Percentiles rank a stretch among this genome's conserved stretches.
These are phyloP conservation scores for Lamproptera curius DNA, from an alignment of 2,888 invertebrate genomes.

Conservation along the genomic window DNA sequence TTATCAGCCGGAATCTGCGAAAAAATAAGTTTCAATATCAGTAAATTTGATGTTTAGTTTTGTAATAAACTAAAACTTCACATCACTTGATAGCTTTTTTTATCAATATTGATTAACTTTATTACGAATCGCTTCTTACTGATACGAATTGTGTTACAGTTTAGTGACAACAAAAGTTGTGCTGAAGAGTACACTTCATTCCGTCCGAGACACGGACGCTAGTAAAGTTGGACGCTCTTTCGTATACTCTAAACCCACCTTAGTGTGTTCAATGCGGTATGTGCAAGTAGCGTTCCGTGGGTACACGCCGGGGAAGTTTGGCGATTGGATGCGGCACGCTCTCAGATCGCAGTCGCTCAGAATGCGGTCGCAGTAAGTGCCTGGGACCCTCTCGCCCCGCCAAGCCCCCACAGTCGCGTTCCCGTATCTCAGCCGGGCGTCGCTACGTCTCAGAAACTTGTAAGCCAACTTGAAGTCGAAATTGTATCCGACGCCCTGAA, in stretches of 20 bases:
- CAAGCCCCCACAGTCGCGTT: constrained; percentile 85
- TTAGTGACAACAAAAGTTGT: too few relatives aligned
- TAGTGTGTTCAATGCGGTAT: constrained; percentile 83
- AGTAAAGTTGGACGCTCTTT: constrained; percentile 17
- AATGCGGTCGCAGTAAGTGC: constrained; percentile 89
- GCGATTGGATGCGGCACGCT: constrained; percentile 88
- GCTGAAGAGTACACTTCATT: neutral
- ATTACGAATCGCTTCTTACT: too few relatives aligned
- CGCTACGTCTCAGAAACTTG: constrained; percentile 87
- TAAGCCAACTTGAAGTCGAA: constrained; percentile 91
- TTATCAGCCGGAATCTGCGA: constrained; percentile 82
- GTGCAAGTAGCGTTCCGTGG: constrained; percentile 91
- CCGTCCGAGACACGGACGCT: constrained; percentile 4
- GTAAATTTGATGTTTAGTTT: too few relatives aligned
- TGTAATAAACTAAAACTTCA: too few relatives aligned
- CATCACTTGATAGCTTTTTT: too few relatives aligned
- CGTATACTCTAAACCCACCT: constrained; percentile 46
- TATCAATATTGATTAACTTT: too few relatives aligned
- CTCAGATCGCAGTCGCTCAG: constrained; percentile 86
- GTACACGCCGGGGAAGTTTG: constrained; percentile 94
- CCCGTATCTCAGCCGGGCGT: constrained; percentile 87
- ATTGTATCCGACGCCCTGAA: constrained; percentile 85
- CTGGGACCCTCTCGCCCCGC: constrained; percentile 86
- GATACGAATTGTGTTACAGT: too few relatives aligned
- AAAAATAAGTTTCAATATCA: too few relatives aligned